phyloP scores from a whole-genome alignment of 2,797 vertebrate species.

The Heliangelus exortis region DNA sequence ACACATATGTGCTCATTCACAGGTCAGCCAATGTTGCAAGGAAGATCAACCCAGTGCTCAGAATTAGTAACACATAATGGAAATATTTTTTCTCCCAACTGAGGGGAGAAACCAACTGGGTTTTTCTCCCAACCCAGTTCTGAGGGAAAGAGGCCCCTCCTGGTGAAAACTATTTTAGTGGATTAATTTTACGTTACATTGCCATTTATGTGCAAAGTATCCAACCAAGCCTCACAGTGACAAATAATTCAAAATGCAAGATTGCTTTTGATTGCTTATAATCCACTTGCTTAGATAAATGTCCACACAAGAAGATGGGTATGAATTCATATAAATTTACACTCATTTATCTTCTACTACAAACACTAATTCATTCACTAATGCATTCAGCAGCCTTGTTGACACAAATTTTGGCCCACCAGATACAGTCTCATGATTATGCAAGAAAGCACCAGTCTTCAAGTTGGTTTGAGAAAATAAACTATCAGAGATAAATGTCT shows the following conservation, averaged over 20 bases:
- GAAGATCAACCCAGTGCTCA: not conserved
- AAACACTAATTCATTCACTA: no score
- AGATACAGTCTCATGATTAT: not conserved
- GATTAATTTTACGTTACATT: not conserved
- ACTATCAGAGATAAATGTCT: not conserved
- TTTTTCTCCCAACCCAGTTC: no score
- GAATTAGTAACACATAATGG: not conserved
- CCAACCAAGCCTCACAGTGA: not conserved
- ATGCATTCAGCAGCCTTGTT: not conserved
- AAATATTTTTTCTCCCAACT: not conserved
- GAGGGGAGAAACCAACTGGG: no score
- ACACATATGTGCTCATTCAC: not conserved
- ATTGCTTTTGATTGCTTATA: not conserved
- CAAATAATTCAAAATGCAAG: not conserved
- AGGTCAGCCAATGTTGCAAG: not conserved
- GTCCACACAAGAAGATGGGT: not conserved
- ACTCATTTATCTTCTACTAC: not conserved
- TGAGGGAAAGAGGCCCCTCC: not conserved
- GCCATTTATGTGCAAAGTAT: not conserved
- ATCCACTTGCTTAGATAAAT: not conserved
- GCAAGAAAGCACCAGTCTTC: not conserved
- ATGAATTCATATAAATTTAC: not conserved
- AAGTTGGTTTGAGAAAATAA: not conserved
- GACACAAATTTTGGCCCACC: not conserved
- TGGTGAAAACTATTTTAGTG: not conserved